These are phyloP conservation scores for Craniophora ligustri DNA, from an alignment of 2,888 invertebrate species.

Conservation along the genomic window DNA sequence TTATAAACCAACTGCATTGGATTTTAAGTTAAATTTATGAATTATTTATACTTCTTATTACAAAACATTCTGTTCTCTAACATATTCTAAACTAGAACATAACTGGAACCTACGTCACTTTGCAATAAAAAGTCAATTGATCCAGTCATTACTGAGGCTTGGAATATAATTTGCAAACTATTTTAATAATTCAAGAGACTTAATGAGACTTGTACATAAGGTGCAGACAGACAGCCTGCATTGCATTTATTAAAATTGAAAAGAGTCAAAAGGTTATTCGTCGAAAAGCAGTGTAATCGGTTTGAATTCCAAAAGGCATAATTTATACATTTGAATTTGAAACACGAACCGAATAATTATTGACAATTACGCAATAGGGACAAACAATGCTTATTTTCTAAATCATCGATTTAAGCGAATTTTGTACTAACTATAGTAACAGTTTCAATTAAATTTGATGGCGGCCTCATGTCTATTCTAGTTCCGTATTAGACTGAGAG, in stretches of 20 bases:
- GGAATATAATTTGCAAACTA: constrained; percentile 32
- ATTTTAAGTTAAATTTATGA: too few relatives aligned
- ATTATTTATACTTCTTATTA: too few relatives aligned
- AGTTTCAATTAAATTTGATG: constrained; percentile 10
- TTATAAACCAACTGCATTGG: too few relatives aligned
- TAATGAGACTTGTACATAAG: too few relatives aligned
- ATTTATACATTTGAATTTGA: constrained; percentile 11
- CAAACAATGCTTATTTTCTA: constrained; percentile 4
- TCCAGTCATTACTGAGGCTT: constrained; percentile 9
- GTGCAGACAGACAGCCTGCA: too few relatives aligned
- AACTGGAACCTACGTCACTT: neutral
- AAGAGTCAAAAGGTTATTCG: too few relatives aligned
- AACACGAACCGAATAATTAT: neutral
- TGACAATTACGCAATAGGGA: neutral
- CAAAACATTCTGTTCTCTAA: too few relatives aligned
- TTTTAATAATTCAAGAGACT: too few relatives aligned
- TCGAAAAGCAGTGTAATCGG: neutral
- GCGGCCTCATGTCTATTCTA: neutral
- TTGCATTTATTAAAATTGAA: too few relatives aligned
- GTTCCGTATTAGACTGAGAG: neutral
- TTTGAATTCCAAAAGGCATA: constrained; percentile 1
- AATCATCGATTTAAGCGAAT: constrained; percentile 3
- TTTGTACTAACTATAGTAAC: neutral
- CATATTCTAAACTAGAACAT: too few relatives aligned
- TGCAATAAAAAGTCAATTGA: constrained; percentile 6